Evolutionary conservation across 2,797 vertebrate genomes (phyloP), one percentile per base, ranked within the genome.

Genomic region (Clamator glandarius): DNA sequence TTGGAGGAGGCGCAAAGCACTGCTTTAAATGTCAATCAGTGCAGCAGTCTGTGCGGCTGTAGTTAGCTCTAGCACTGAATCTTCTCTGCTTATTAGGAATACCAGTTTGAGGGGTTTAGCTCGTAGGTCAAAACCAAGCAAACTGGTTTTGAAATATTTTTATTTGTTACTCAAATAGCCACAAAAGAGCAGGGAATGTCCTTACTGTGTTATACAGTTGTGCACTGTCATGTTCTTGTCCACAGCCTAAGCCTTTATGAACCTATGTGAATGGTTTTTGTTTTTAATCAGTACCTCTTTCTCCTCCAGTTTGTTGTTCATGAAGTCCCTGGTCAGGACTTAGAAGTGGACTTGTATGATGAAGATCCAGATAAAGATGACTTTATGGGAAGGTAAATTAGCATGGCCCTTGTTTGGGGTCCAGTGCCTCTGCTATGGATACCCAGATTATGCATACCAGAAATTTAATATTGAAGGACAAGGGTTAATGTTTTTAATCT

Each of bases 331-430:
- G 99, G 99, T 29, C 99, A 99, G 89, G 98, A 99, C 95, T 96
- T 99, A 96, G 99, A 99, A 96, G 39, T 99, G 72, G 99, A 99
- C 81, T 68, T 99, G 25, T 99, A 96, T 1, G 99, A 99, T 14
- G 99, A 99, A 93, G 99, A 99, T 93, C 98, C 98, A 1, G 99
- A 99, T 96, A 99, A 98, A 96, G 99, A 99, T n/a, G 99, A 99
- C 96, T 98, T 98, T 85, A 97, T 99, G 92, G 99, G 99, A 97
- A 98, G 97, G 99, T 99, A 93, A 95, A 97, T 92, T 54, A 87
- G 6, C 20, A 64, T 29, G 9, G 57, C 5, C 21, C 59, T 79
- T 68, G 46, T n/a, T 72, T 0, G 3, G 24, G 35, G 7, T 80
- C 23, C 23, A 39, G 41, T 62, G 24, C 51, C 36, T 75, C 66